Evolutionary conservation across 2,797 vertebrate species (phyloP), one percentile per base, ranked within the genome.

Genomic region (Sparidentex hasta): DNA sequence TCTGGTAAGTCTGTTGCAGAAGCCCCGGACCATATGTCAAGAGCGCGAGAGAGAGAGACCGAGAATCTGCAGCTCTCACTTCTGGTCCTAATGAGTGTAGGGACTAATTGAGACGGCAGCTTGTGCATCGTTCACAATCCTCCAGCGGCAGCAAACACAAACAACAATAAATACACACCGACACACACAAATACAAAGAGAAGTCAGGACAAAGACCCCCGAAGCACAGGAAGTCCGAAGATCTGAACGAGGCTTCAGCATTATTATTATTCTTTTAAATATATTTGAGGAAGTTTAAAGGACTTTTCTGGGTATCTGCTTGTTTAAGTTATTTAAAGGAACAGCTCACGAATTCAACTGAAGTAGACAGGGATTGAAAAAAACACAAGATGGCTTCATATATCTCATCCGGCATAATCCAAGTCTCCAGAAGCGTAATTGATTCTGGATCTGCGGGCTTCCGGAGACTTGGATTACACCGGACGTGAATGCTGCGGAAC

Each of bases 31-130:
- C 81, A 87, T 76, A 88, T 90, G 84, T 77, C 75, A 54, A 7
- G 57, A 7, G 48, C 13, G 77, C 56, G 48, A 8, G 66, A 27
- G 74, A 57, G 27, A 27, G 66, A n/a, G 66, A n/a, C 44, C 43
- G 12, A 41, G 63, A 68, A 9, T 68, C 62, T 62, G 57, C 77
- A 77, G 58, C 43, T 82, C 66, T 68, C 66, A 73, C 65, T 81
- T 76, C 33, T 46, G 63, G 51, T 80, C 61, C 78, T 90, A 84
- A 88, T 82, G 81, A 90, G 62, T 7, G 16, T 56, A 8, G 76
- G 23, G 76, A 78, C 77, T 76, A 78, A 81, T 73, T 70, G 80
- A 79, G 76, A 57, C 12, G 62, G 65, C 82, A 75, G 80, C 71
- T 59, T 67, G 71, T 57, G 81, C 46, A 11, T 70, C 33, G 12